Conservation (phyloP, 2,888 invertebrate species). For the Schizaphis graminum region DNA sequence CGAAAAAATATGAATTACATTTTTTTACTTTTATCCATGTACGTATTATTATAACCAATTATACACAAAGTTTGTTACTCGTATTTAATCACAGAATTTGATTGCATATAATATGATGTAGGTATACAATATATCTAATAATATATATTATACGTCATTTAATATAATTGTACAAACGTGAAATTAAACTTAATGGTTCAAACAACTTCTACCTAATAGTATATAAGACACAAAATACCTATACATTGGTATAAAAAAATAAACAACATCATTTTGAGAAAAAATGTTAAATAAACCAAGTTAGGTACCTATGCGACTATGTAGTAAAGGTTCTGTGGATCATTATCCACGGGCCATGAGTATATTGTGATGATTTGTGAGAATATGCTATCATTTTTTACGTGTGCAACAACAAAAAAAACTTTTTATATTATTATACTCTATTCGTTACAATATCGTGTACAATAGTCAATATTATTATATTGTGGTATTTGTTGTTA, state of each 20-base stretch:
- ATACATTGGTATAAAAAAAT: neutral
- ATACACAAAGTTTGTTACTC: too few relatives aligned
- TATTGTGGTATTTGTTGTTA: neutral
- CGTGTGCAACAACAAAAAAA: neutral
- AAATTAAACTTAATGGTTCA: neutral
- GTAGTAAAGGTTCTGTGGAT: neutral
- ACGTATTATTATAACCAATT: too few relatives aligned
- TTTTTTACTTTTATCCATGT: too few relatives aligned
- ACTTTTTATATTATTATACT: neutral
- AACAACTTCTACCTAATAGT: neutral
- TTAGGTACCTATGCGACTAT: neutral
- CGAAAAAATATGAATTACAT: too few relatives aligned
- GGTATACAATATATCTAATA: too few relatives aligned
- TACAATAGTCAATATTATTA: neutral
- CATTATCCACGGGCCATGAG: neutral
- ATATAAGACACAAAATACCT: neutral
- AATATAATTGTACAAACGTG: neutral
- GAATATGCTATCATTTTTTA: neutral
- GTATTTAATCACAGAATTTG: too few relatives aligned
- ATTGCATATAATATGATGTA: too few relatives aligned
- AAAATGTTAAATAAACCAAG: neutral
- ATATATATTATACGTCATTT: neutral
- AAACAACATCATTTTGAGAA: neutral
- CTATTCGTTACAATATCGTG: neutral
- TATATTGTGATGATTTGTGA: neutral